Evolutionary conservation across 2,797 vertebrate species (phyloP).

Genomic region (Halcyon badia): DNA sequence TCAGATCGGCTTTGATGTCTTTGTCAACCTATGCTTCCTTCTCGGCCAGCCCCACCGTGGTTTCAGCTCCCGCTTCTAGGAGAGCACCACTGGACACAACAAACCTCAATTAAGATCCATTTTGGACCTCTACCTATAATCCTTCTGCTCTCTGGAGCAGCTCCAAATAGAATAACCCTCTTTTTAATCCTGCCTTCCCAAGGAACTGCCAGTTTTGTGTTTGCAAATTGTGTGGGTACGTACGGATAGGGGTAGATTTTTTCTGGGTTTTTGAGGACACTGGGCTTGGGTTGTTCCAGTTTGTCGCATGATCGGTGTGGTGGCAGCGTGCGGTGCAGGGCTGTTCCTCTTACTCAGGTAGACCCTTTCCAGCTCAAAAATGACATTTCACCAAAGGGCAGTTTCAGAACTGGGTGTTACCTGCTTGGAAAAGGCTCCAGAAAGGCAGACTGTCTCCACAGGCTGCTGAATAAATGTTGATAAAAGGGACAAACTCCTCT

Average conservation of each 20-base stretch:
- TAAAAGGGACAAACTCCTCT: conserved; percentile 74
- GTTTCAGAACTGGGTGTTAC: conserved; percentile 58
- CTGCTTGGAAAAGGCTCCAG: conserved; percentile 69
- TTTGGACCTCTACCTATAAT: neutral
- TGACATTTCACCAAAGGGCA: conserved; percentile 17
- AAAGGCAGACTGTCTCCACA: conserved; percentile 68
- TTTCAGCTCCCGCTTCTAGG: conserved; percentile 9
- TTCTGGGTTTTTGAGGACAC: neutral
- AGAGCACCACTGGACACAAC: neutral
- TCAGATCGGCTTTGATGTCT: conserved; percentile 46
- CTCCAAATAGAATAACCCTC: neutral
- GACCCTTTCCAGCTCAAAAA: neutral
- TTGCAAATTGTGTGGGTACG: conserved; percentile 9
- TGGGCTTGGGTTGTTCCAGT: neutral
- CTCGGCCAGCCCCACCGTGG: neutral
- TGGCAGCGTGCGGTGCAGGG: neutral
- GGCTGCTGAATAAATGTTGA: conserved; percentile 78
- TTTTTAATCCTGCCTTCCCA: neutral
- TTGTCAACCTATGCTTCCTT: neutral
- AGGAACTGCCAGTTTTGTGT: conserved; percentile 22
- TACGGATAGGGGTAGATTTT: neutral
- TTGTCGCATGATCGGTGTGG: neutral
- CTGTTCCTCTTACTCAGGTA: neutral
- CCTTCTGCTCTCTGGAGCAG: neutral
- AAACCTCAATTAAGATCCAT: neutral